Evolutionary conservation across 2,797 vertebrate species (phyloP), one percentile per base, ranked within the genome.

Genomic region (Chaunax sp.): DNA sequence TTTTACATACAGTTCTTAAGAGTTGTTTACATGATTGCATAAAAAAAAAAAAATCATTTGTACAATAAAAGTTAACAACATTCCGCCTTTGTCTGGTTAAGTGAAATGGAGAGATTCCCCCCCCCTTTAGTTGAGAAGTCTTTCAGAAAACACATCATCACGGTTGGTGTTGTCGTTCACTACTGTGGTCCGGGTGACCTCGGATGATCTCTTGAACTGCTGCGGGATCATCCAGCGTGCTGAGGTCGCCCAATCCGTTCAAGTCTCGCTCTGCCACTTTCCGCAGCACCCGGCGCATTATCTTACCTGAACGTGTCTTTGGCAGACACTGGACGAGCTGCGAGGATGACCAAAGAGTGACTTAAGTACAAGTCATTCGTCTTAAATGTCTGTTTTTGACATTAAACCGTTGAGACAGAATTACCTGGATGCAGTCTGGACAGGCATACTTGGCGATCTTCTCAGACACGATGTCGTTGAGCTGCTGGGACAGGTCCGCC

Each of bases 241-340:
- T 98, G 60, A 93, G 87, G 74, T 99, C 98, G 12, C 97, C 97
- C 76, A 98, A 83, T 44, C 91, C 84, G 22, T 86, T 69, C 33
- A 86, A 50, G 40, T 92, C 85, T 0, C 85, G 46, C 14, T 93
- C 93, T n/a, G 90, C 90, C 15, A 99, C 93, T 82, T 96, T 98
- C 58, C 93, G 94, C 76, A 99, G 93, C 64, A 99, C 94, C 45
- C 98, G 92, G 10, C 97, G 95, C 97, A 98, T 96, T 72, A 98
- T 97, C 88, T 99, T 99, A 33, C 98, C 98, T 0, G 98, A 99
- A 20, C 97, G 95, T 0, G 97, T 99, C 93, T 99, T 99, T 5
- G 97, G 98, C 73, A 99, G 95, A 44, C 95, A 94, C 69, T 94
- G 95, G 20, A 95, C 95, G 30, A 97, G 47, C 91, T 92, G 77